These are phyloP conservation scores for Mungos mungo DNA, from an alignment of 2,113 vertebrate species.

Conservation along the genomic window DNA sequence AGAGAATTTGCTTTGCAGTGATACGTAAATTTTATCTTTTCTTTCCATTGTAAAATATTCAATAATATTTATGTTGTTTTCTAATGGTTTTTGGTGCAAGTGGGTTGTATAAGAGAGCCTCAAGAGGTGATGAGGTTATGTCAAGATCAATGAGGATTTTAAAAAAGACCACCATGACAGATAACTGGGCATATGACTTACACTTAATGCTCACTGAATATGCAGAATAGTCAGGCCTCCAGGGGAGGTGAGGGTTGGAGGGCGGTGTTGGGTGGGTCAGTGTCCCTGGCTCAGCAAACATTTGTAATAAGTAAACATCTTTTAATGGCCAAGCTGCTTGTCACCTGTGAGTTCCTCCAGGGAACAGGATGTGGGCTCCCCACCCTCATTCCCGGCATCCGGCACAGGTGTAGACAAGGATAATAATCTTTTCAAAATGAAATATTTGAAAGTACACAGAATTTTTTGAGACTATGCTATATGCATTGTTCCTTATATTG, in stretches of 20 bases:
- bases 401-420: constrained; percentile 15
- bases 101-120: neutral
- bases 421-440: neutral
- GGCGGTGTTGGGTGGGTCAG: neutral
- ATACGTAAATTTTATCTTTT: neutral
- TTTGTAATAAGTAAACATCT: constrained; percentile 56
- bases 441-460: constrained; percentile 65
- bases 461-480: neutral
- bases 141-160: neutral
- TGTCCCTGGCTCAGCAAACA: constrained; percentile 50
- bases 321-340: neutral
- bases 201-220: neutral
- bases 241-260: neutral
- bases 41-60: neutral
- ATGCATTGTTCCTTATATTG: neutral
- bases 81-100: neutral
- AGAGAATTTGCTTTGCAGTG: neutral
- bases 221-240: neutral
- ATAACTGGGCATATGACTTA: neutral
- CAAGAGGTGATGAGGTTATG: neutral
- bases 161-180: neutral
- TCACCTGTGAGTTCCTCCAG: constrained; percentile 32
- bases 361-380: constrained; percentile 6
- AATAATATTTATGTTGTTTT: neutral
- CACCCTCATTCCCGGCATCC: constrained; percentile 56